These are phyloP conservation scores for Dastarcus helophoroides DNA, from an alignment of 2,888 invertebrate genomes.

Conservation along the genomic window DNA sequence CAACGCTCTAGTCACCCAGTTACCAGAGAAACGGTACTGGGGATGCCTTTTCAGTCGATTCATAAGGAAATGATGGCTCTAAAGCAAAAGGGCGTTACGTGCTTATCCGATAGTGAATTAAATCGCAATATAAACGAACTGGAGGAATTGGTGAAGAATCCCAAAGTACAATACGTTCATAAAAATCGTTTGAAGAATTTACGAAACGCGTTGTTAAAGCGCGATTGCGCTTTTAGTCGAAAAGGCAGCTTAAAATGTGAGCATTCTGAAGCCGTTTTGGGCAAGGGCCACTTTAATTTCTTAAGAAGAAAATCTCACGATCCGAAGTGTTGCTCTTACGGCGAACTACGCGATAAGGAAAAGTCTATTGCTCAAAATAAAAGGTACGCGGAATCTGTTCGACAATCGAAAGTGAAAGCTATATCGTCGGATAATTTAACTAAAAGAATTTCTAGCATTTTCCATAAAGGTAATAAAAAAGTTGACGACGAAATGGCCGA, in stretches of 20 bases:
- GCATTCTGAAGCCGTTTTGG: too few species aligned
- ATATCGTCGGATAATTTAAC: background rate
- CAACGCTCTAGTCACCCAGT: slow-evolving; percentile 7
- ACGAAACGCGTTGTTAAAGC: background rate
- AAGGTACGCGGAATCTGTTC: too few species aligned
- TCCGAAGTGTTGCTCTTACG: background rate
- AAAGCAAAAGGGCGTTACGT: slow-evolving; percentile 12
- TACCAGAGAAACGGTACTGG: slow-evolving; percentile 4
- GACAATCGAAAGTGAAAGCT: too few species aligned
- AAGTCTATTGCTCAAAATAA: too few species aligned
- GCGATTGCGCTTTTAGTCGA: too few species aligned
- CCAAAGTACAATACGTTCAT: too few species aligned
- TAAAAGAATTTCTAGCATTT: background rate
- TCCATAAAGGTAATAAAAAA: background rate
- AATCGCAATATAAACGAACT: slow-evolving; percentile 5
- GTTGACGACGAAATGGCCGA: background rate
- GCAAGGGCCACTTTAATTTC: background rate
- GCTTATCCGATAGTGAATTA: slow-evolving; percentile 22
- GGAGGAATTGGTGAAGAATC: slow-evolving; percentile 1
- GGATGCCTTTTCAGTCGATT: slow-evolving; percentile 6
- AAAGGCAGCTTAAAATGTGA: too few species aligned
- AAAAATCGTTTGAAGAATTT: slow-evolving; percentile 1
- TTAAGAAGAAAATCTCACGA: slow-evolving; percentile 1
- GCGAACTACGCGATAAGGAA: too few species aligned
- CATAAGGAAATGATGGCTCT: background rate